Conservation (phyloP, 2,888 invertebrate species). For the Hipparchia sbordonii region DNA sequence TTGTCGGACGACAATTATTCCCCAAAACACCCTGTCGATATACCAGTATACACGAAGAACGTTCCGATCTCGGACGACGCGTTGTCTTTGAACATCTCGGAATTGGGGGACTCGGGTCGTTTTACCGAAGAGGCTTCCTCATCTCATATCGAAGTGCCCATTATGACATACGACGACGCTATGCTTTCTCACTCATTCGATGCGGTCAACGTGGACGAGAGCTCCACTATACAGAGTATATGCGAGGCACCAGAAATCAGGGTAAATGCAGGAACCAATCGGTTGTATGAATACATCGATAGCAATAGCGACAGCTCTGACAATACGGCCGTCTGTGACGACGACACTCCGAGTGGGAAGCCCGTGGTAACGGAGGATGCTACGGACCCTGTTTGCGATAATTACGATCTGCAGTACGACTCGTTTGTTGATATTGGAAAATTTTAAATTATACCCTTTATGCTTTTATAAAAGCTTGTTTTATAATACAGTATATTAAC, state of each 20-base stretch:
- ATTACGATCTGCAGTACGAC: slow-evolving; percentile 76
- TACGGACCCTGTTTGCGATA: slow-evolving; percentile 53
- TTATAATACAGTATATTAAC: slow-evolving; percentile 22
- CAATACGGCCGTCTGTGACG: slow-evolving; percentile 67
- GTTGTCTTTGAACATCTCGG: slow-evolving; percentile 64
- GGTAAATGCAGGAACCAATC: slow-evolving; percentile 40
- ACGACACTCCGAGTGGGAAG: slow-evolving; percentile 47
- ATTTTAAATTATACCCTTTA: slow-evolving; percentile 53
- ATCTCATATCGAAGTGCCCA: slow-evolving; percentile 61
- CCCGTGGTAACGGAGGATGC: slow-evolving; percentile 38
- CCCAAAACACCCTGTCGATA: slow-evolving; percentile 39
- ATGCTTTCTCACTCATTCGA: slow-evolving; percentile 70
- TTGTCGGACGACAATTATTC: slow-evolving; percentile 69
- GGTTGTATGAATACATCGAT: slow-evolving; percentile 67
- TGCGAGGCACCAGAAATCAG: slow-evolving; percentile 41
- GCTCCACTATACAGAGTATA: slow-evolving; percentile 44
- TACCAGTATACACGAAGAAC: slow-evolving; percentile 31
- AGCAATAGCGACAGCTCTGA: slow-evolving; percentile 71
- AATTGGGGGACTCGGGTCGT: slow-evolving; percentile 70
- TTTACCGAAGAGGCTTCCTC: slow-evolving; percentile 72
- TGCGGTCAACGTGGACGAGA: slow-evolving; percentile 59
- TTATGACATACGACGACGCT: slow-evolving; percentile 64
- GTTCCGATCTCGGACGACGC: slow-evolving; percentile 55
- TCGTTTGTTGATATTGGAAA: slow-evolving; percentile 81
- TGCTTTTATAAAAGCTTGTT: slow-evolving; percentile 18